Evolutionary conservation across 2,888 invertebrate species (phyloP).

Genomic region (Chrysotoxum bicinctum): DNA sequence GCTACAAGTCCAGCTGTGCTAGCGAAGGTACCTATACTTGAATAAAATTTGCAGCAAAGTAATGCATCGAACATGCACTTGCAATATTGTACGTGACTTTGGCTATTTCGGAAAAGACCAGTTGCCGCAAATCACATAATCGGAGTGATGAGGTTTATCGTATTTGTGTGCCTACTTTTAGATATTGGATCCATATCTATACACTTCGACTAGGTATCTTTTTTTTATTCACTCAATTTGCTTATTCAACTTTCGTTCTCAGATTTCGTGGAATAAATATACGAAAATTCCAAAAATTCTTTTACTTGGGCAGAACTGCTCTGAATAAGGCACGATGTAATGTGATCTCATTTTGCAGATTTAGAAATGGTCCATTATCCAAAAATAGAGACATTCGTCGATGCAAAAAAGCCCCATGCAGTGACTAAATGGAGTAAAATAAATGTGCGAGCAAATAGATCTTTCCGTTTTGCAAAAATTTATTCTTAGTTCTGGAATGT

Average conservation of each 20-base stretch:
- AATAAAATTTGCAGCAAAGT: neutral
- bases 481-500: slow-evolving; percentile 26
- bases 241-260: slow-evolving; percentile 30
- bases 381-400: slow-evolving; percentile 51
- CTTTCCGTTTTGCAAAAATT: neutral
- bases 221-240: neutral
- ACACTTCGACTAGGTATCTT: neutral
- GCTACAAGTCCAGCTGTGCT: neutral
- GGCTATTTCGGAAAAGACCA: slow-evolving; percentile 59
- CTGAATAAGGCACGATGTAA: slow-evolving; percentile 85
- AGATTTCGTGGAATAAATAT: neutral
- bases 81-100: slow-evolving; percentile 26
- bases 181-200: slow-evolving; percentile 67
- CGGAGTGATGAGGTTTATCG: neutral
- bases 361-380: slow-evolving; percentile 63
- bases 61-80: slow-evolving; percentile 14
- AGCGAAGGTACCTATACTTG: neutral
- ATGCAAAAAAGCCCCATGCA: slow-evolving; percentile 52
- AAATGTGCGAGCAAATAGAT: neutral
- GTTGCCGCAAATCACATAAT: slow-evolving; percentile 30
- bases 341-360: slow-evolving; percentile 82
- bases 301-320: slow-evolving; percentile 81
- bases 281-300: slow-evolving; percentile 72
- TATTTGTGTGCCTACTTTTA: neutral
- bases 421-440: slow-evolving; percentile 8